Evolutionary conservation across 2,113 vertebrate species (phyloP).

Genomic region (Chaetodon auriga): DNA sequence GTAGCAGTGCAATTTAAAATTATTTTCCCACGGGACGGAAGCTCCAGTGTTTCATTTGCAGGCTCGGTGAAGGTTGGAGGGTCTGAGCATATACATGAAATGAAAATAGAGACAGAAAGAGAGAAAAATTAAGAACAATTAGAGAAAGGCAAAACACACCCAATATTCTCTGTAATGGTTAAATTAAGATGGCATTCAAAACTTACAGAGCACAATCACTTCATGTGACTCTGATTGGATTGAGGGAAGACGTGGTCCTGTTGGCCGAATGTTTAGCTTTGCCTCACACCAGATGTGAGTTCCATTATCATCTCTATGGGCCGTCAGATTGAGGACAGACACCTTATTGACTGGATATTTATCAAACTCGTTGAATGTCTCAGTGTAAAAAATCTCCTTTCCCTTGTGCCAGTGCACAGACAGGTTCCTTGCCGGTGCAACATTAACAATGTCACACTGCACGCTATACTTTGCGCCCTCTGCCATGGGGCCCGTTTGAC

Average conservation of each 20-base stretch:
- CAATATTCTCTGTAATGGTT: neutral
- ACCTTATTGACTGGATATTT: neutral
- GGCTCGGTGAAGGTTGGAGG: conserved; percentile 49
- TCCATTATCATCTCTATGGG: conserved; percentile 42
- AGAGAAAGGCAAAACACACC: neutral
- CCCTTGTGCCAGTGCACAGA: conserved; percentile 55
- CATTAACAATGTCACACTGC: conserved; percentile 60
- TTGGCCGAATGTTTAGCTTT: conserved; percentile 58
- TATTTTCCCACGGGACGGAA: neutral
- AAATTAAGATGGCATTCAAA: neutral
- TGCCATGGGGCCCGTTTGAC: neutral
- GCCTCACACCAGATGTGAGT: conserved; percentile 71
- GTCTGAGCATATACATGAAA: conserved; percentile 63
- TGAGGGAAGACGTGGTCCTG: fast-evolving
- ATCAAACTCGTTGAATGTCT: fast-evolving
- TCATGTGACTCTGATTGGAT: neutral
- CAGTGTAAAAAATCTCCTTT: fast-evolving
- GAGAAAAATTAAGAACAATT: neutral
- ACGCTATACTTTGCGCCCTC: conserved; percentile 33
- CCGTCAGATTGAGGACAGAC: fast-evolving
- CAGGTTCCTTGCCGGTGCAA: conserved; percentile 60
- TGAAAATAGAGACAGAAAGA: neutral
- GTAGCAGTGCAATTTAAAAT: conserved; percentile 71
- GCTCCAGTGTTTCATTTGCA: conserved; percentile 48
- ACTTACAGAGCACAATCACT: conserved; percentile 71